These are phyloP conservation scores for Calephelis virginiensis DNA, from an alignment of 1,140 invertebrate species.

Conservation along the genomic window DNA sequence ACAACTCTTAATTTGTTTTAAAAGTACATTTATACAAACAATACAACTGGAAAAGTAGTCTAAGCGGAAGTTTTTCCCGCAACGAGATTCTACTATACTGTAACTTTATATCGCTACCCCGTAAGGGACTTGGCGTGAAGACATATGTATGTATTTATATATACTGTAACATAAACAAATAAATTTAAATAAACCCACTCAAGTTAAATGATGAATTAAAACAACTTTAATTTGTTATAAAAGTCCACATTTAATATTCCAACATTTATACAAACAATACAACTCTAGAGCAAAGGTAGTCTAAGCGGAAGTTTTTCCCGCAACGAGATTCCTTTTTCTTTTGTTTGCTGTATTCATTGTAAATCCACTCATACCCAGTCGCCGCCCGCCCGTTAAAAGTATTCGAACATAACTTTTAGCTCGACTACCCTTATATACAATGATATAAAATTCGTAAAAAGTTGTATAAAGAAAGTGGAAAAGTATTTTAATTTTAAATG, in stretches of 20 bases:
- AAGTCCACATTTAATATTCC: neutral
- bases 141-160: no score
- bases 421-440: conserved; percentile 43
- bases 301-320: conserved; percentile 71
- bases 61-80: conserved; percentile 71
- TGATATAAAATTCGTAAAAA: conserved; percentile 29
- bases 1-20: neutral
- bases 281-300: conserved; percentile 39
- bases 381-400: conserved; percentile 60
- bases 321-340: conserved; percentile 74
- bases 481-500: conserved; percentile 12
- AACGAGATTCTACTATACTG: conserved; percentile 72
- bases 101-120: no score
- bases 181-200: neutral
- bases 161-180: no score
- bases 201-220: neutral
- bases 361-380: conserved; percentile 72
- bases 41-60: conserved; percentile 42
- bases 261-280: conserved; percentile 21
- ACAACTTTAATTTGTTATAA: neutral
- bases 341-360: conserved; percentile 77
- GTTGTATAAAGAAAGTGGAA: neutral
- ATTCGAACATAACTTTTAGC: conserved; percentile 72
- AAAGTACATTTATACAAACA: conserved; percentile 14
- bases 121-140: no score